Conservation (phyloP, 2,888 invertebrate species). For the Eulithis prunata region DNA sequence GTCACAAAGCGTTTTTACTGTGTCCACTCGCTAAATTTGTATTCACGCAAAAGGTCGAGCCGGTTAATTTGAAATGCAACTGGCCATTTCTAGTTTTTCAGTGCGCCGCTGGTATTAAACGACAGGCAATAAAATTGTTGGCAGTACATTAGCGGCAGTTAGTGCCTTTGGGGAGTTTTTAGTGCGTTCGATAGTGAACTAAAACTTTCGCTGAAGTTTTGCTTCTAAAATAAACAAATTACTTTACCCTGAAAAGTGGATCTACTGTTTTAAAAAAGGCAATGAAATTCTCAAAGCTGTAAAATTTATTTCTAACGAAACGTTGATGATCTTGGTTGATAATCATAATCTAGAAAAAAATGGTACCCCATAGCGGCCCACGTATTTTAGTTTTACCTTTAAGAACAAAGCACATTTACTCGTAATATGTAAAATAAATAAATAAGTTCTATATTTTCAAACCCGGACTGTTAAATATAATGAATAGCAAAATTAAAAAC, state of each 20-base stretch:
- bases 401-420: too few species aligned
- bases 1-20: constrained; percentile 62
- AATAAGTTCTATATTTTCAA: too few species aligned
- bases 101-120: constrained; percentile 55
- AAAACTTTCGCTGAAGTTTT: constrained; percentile 32
- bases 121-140: constrained; percentile 54
- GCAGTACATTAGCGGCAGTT: constrained; percentile 47
- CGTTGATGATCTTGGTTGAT: neutral
- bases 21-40: constrained; percentile 75
- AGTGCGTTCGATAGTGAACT: constrained; percentile 47
- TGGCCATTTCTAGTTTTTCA: constrained; percentile 68
- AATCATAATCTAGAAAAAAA: too few species aligned
- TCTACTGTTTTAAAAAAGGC: constrained; percentile 19
- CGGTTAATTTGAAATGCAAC: constrained; percentile 79
- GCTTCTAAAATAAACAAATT: constrained; percentile 30
- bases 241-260: constrained; percentile 26
- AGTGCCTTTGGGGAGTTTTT: constrained; percentile 49
- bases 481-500: too few species aligned
- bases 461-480: too few species aligned
- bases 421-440: too few species aligned
- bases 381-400: too few species aligned
- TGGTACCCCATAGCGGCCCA: too few species aligned
- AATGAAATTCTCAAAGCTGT: constrained; percentile 9
- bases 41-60: constrained; percentile 70
- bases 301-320: neutral